These are phyloP conservation scores for Zeuzera pyrina DNA, from an alignment of 2,888 invertebrate genomes.

Conservation along the genomic window DNA sequence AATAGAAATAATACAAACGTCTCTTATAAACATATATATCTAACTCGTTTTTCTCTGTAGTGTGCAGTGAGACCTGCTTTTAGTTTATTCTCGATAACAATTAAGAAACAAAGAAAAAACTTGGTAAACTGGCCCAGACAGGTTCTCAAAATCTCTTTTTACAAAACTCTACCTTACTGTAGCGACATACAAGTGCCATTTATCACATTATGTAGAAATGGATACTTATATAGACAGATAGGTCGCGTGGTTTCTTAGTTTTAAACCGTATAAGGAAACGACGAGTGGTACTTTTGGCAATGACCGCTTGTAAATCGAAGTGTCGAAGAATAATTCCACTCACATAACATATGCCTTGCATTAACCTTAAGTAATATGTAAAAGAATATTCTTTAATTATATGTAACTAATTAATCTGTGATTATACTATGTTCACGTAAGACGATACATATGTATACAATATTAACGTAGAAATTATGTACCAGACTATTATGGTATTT, in stretches of 20 bases:
- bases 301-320: constrained; percentile 52
- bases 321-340: constrained; percentile 24
- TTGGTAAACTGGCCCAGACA: constrained; percentile 43
- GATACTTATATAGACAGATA: constrained; percentile 28
- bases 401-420: no score
- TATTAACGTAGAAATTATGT: no score
- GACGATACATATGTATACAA: no score
- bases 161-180: constrained; percentile 46
- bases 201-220: constrained; percentile 30
- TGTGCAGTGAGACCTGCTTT: constrained; percentile 1
- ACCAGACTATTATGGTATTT: no score
- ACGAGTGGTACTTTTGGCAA: constrained; percentile 62
- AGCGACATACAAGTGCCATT: constrained; percentile 35
- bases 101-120: constrained; percentile 39
- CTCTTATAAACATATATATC: no score
- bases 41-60: no score
- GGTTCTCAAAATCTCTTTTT: constrained; percentile 32
- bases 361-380: no score
- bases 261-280: constrained; percentile 63
- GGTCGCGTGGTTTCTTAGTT: constrained; percentile 40
- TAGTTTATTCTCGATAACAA: constrained; percentile 16
- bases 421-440: no score
- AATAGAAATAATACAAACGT: no score
- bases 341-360: not conserved
- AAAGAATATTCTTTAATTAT: no score